Evolutionary conservation across 2,113 vertebrate species (phyloP), one percentile per base, ranked within the genome.

Genomic region (Artemisiospiza belli): DNA sequence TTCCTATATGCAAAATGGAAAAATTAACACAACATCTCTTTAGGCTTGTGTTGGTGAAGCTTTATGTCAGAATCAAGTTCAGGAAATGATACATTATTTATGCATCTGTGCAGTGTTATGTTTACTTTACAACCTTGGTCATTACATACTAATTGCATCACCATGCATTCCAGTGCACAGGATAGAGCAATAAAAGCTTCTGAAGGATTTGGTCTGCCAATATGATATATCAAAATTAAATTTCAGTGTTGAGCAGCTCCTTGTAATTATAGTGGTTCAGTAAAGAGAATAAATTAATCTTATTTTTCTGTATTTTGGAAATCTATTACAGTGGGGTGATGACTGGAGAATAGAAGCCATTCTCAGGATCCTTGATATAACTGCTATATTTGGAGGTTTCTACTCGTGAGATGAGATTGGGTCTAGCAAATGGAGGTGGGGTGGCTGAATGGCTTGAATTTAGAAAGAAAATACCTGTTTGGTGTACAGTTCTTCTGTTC

Each of bases 1-100:
- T 78, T 84, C 47, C n/a, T 94, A 9, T 63, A 78, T 64, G 76
- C 75, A 90, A 93, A 92, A 85, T 33, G 59, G 83, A 79, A 77
- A 87, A 76, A 90, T 91, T 63, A 94, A 51, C 49, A 43, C 24
- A 47, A 41, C 69, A 27, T 33, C 35, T 81, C 49, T 89, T 74
- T 25, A 78, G 43, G 43, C 52, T 63, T 82, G 28, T 85, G 35
- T 74, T 78, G 78, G 43, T 74, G 51, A 76, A 87, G 47, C 46
- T 52, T 75, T 63, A 37, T 62, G 41, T 70, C 49, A 87, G 58
- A 85, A 49, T 57, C 44, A 59, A 44, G 35, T 83, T 91, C 37
- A 91, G 68, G 44, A 82, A 72, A 83, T 68, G 16, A 55, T 79
- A 39, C 16, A 8, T 85, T 72, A 59, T 87, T 91, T 91, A 68